Evolutionary conservation across 1,140 invertebrate genomes (phyloP), one percentile per base, ranked within the genome.

Genomic region (Drosophila insularis): DNA sequence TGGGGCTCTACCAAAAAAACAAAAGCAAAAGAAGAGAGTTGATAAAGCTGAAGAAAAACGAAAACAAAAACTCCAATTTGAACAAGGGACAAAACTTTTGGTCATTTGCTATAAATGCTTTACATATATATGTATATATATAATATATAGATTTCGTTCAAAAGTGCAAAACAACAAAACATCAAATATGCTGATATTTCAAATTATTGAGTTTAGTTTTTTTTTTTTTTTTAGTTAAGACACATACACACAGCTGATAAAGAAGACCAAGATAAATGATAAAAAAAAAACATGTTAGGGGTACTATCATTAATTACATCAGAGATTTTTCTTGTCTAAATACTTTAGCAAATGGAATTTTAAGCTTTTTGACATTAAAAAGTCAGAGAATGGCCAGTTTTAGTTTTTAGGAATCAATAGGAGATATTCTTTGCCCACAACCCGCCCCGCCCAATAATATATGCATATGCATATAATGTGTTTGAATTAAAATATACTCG

Each of bases 31-130:
- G 11, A 23, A 46, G 32, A 27, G 56, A 56, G 64, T 35, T 37
- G 65, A 63, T 56, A 27, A 63, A 62, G 27, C 64, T 13, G 37
- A 21, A 56, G 11, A 21, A 43, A 46, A 32, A 37, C 31, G 63
- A 37, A 65, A 35, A 35, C 58, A 61, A 86, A 63, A 87, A 86
- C 71, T 86, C 82, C 82, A 87, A 81, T 81, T 86, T 87, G 82
- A 81, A 85, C 82, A 85, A 85, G 81, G 81, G 81, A 87, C 68
- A 85, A 46, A 76, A 78, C 74, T 86, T 85, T 87, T 81, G 74
- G 65, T 78, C 68, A 71, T 78, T 87, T 81, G 74, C 58, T 82
- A 81, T 68, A 72, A 72, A 65, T 77, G 76, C 68, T 62, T 75
- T 50, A 50, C 43, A 75, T 61, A 78, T 65, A 75, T 53, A 64